Evolutionary conservation across 2,888 invertebrate species (phyloP), one percentile per base, ranked within the genome.

Genomic region (Myopa tessellatipennis): DNA sequence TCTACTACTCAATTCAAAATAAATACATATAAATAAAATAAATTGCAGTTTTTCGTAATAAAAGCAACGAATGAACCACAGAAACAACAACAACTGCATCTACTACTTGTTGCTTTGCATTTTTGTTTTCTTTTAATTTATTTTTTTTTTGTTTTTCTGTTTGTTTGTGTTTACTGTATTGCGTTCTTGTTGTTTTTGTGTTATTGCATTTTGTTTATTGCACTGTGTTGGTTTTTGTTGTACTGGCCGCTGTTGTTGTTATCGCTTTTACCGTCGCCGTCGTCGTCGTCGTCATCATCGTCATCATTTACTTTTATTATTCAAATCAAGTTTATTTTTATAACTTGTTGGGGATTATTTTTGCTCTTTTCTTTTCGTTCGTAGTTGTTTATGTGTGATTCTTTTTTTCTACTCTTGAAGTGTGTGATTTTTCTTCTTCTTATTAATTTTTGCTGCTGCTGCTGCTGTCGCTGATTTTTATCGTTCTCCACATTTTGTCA

Each of bases 261-360:
- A n/a, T 18, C 26, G 40, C 40, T 61, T 10, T 14, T 61, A 26
- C 26, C 65, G 50, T 63, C 18, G 16, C 73, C 4, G 55, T 60
- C 63, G 26, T 34, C 50, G 52, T 65, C 74, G 74, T 36, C 52
- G 67, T 40, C 61, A 16, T 36, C 52, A 63, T 65, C 52, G 74
- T n/a, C 58, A 38, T 61, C 60, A n/a, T 77, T 78, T 55, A 73
- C 18, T 78, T 79, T 80, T 80, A 77, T 79, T 80, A 80, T 80
- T 80, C 81, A 81, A 80, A 79, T 79, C 80, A 70, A 79, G 79
- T 80, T 80, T 75, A 81, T 77, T 76, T 78, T 79, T 82, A 76
- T 79, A 79, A 69, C 78, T 77, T 61, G 76, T 79, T 81, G 79
- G 78, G 70, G 74, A 74, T 70, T 77, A 68, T 72, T 40, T 55